Conservation (phyloP, 2,888 invertebrate genomes). For the Mythimna pallens region DNA sequence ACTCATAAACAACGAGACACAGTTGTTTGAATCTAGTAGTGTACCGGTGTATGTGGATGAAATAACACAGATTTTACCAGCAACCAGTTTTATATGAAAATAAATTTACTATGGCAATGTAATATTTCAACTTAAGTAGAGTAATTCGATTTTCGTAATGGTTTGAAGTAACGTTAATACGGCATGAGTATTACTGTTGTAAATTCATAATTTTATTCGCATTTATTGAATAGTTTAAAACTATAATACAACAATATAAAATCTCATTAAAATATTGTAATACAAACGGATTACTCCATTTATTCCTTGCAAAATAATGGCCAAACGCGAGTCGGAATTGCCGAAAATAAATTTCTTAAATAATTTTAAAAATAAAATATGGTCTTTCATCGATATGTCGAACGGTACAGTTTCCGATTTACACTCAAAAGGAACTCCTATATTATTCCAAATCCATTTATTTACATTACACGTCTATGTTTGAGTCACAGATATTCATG, state of each 20-base stretch:
- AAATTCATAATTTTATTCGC: slow-evolving; percentile 10
- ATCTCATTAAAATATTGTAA: neutral
- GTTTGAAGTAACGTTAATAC: slow-evolving; percentile 23
- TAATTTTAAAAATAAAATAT: no score
- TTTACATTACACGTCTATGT: no score
- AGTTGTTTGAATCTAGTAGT: slow-evolving; percentile 27
- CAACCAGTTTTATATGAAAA: slow-evolving; percentile 34
- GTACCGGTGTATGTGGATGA: slow-evolving; percentile 4
- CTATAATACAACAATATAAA: neutral
- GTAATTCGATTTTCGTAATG: slow-evolving; percentile 52
- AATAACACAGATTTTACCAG: slow-evolving; percentile 40
- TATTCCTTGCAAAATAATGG: no score
- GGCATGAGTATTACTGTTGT: slow-evolving; percentile 1
- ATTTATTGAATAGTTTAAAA: neutral
- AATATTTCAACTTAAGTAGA: slow-evolving; percentile 45
- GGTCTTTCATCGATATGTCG: no score
- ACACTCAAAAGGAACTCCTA: no score
- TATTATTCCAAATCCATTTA: no score
- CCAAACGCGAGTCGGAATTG: no score
- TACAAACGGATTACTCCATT: neutral
- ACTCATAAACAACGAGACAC: slow-evolving; percentile 19
- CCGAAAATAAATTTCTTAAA: no score
- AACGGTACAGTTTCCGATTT: no score
- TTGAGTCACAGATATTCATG: no score
- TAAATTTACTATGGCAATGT: slow-evolving; percentile 34